A percentile compares a stretch with the other conserved stretches of the same genome.
phyloP scores from a whole-genome alignment of 1,140 invertebrate species.

The Neodiprion fabricii region DNA sequence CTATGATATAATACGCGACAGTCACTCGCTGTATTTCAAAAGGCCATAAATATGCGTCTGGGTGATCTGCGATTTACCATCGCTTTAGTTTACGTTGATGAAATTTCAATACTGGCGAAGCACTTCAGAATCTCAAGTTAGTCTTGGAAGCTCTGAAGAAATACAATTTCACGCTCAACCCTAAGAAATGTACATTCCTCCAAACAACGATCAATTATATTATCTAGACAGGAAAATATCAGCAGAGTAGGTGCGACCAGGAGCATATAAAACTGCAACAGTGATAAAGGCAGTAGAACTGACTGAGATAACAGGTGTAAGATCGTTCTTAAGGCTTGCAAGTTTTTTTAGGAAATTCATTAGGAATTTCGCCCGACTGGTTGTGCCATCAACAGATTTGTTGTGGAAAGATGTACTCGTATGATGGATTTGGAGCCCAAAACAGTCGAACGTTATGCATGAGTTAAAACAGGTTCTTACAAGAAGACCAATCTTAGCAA shows the following conservation, averaged over 20 bases:
- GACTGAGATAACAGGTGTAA: constrained; percentile 9
- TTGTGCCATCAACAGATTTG: constrained; percentile 12
- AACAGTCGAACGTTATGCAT: constrained; percentile 8
- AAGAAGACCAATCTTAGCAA: constrained; percentile 40
- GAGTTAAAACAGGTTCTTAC: constrained; percentile 22
- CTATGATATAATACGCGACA: no score
- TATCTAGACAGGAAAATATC: no score
- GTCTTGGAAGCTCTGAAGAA: no score
- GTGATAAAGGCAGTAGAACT: neutral
- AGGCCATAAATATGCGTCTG: no score
- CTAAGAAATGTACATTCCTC: constrained; percentile 16
- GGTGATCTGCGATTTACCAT: no score
- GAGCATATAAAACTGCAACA: constrained; percentile 17
- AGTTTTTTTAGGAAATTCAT: constrained; percentile 4
- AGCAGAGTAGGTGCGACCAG: constrained; percentile 26
- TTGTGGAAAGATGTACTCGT: constrained; percentile 1
- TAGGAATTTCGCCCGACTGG: neutral
- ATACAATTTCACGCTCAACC: neutral
- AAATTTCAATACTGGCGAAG: no score
- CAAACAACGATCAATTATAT: no score
- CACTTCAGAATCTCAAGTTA: no score
- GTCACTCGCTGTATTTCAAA: no score
- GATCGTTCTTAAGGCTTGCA: constrained; percentile 9
- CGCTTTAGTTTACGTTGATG: no score
- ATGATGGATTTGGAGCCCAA: constrained; percentile 3